phyloP scores from a whole-genome alignment of 2,797 vertebrate species.

The Micromesistius poutassou region DNA sequence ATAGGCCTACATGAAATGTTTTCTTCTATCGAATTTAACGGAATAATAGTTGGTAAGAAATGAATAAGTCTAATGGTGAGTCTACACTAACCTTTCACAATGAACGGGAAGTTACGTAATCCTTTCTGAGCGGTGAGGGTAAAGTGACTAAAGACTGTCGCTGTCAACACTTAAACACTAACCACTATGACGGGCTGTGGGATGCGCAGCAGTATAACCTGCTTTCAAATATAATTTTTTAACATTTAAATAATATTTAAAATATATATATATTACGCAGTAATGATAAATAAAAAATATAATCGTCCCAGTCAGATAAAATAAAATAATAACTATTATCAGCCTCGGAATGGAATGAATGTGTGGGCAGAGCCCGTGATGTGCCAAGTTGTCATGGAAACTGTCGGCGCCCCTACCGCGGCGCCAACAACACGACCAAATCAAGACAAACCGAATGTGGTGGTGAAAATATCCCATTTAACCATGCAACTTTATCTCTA shows the following conservation, averaged over 20 bases:
- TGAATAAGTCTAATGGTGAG: neutral
- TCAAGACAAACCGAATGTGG: neutral
- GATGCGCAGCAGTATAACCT: neutral
- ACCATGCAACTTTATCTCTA: neutral
- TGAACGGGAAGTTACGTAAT: neutral
- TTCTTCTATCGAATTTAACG: neutral
- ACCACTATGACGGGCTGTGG: neutral
- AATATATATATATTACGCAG: neutral
- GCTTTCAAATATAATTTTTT: neutral
- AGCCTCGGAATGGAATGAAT: neutral
- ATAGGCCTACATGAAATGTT: neutral
- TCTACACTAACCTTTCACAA: neutral
- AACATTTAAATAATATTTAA: too few relatives aligned
- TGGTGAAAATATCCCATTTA: neutral
- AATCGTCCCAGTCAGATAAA: neutral
- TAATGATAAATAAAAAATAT: neutral
- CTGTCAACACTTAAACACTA: too few relatives aligned
- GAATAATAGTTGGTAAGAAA: neutral
- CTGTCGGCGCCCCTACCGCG: neutral
- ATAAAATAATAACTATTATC: neutral
- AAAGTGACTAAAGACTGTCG: neutral
- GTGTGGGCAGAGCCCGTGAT: neutral
- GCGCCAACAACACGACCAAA: slow-evolving; percentile 5
- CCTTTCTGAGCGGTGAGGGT: neutral
- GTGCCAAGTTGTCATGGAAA: neutral